These are phyloP conservation scores for Beroe ovata DNA, from an alignment of 37 sponge, comb jelly and placozoan species.

Conservation along the genomic window DNA sequence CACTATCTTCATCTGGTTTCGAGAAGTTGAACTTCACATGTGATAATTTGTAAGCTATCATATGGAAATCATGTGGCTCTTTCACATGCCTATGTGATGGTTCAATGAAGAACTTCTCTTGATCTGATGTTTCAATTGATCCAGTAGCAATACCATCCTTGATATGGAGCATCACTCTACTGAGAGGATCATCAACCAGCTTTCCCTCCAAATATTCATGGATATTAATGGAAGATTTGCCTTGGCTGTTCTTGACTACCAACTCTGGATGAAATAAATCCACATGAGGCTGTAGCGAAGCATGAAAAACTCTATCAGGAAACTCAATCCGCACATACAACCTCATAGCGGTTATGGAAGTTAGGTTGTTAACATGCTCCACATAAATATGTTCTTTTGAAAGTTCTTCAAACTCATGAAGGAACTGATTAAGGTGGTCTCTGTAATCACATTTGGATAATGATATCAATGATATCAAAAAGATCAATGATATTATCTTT, in stretches of 20 bases:
- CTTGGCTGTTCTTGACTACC: slow-evolving; percentile 4
- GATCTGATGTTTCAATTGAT: background rate
- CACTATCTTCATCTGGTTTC: background rate
- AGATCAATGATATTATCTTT: too few species aligned
- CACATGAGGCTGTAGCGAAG: slow-evolving; percentile 27
- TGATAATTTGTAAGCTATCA: slow-evolving; percentile 75
- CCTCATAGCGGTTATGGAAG: background rate
- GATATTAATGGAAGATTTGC: background rate
- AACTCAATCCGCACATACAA: slow-evolving; percentile 53
- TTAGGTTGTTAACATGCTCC: background rate
- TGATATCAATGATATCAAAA: background rate
- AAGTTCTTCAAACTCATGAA: slow-evolving; percentile 45
- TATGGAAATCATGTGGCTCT: slow-evolving; percentile 77
- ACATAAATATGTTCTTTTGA: slow-evolving; percentile 17
- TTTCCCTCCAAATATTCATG: slow-evolving; percentile 31
- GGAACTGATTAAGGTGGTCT: slow-evolving; percentile 29
- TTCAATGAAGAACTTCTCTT: slow-evolving; percentile 60
- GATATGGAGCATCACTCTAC: slow-evolving; percentile 31
- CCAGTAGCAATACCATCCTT: slow-evolving; percentile 24
- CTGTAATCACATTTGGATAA: background rate
- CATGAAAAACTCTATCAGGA: background rate
- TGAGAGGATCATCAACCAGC: slow-evolving; percentile 18
- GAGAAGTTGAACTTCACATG: slow-evolving; percentile 71
- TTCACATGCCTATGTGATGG: slow-evolving; percentile 71
- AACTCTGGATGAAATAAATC: slow-evolving; percentile 40